A percentile compares a stretch with the other conserved stretches of the same genome.
Conservation (phyloP, 2,888 invertebrate species). For the Ophioninae sp. region DNA sequence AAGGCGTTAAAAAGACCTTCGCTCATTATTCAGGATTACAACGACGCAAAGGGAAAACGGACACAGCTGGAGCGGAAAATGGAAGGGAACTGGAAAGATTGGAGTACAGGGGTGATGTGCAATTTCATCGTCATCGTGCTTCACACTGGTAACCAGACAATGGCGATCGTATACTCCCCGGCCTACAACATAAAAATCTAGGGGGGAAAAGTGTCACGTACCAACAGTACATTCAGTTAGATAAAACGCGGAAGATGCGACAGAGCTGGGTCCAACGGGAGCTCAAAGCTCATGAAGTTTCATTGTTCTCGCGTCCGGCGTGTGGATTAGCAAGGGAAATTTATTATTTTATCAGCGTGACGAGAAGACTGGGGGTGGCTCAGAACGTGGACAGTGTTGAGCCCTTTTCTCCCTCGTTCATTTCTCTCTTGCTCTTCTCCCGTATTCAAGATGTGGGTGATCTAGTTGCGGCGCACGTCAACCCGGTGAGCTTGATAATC, state of each 20-base stretch:
- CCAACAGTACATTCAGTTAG: conserved; percentile 14
- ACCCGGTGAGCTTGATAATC: conserved; percentile 15
- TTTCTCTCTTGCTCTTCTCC: background rate
- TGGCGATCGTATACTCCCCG: conserved; percentile 3
- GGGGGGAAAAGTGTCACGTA: conserved; percentile 28
- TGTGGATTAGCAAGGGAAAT: conserved; percentile 68
- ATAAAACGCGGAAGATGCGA: conserved; percentile 13
- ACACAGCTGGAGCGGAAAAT: conserved; percentile 2
- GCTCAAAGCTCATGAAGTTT: conserved; percentile 68
- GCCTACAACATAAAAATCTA: conserved; percentile 19
- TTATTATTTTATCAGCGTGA: conserved; percentile 68
- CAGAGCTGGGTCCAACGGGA: conserved; percentile 28
- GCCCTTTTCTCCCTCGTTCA: conserved; percentile 45
- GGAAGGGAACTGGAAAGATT: background rate
- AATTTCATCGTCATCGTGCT: conserved; percentile 24
- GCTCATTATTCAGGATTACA: conserved; percentile 72
- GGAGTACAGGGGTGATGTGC: background rate
- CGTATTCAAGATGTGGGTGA: conserved; percentile 5
- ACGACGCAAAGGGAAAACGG: conserved; percentile 27
- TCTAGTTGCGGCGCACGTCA: conserved; percentile 37
- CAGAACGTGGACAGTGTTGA: conserved; percentile 49
- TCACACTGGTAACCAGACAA: background rate
- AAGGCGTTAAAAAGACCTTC: conserved; percentile 68
- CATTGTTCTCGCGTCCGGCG: conserved; percentile 65
- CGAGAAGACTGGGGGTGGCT: conserved; percentile 60